These are phyloP conservation scores for Calliopsis andreniformis DNA, from an alignment of 1,140 invertebrate species.

Conservation along the genomic window DNA sequence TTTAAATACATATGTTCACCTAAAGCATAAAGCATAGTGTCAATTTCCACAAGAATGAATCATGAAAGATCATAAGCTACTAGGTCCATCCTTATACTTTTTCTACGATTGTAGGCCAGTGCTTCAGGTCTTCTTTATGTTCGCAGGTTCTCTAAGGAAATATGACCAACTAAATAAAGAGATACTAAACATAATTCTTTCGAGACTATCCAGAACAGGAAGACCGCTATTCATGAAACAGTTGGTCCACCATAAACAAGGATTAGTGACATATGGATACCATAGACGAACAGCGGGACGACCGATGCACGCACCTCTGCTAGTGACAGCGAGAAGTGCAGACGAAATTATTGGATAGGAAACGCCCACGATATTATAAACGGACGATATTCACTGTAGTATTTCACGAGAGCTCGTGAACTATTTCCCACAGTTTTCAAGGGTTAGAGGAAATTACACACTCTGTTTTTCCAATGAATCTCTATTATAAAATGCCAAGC, in stretches of 20 bases:
- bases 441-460: no score
- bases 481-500: no score
- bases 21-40: no score
- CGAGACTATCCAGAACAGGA: not conserved
- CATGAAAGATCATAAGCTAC: no score
- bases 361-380: conserved; percentile 42
- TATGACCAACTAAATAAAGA: not conserved
- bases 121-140: no score
- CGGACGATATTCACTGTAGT: conserved; percentile 22
- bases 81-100: no score
- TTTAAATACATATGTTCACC: no score
- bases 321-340: conserved; percentile 33
- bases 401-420: not conserved
- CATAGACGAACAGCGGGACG: conserved; percentile 43
- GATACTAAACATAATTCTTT: conserved; percentile 4
- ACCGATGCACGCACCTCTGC: conserved; percentile 36
- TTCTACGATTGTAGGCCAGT: no score
- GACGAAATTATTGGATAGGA: conserved; percentile 45
- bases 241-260: conserved; percentile 30
- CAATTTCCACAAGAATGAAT: no score
- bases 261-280: conserved; percentile 45
- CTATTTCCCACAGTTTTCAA: no score
- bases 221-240: conserved; percentile 10
- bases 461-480: no score
- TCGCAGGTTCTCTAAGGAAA: no score